Evolutionary conservation across 2,888 invertebrate species (phyloP).

Genomic region (Mimas tiliae): DNA sequence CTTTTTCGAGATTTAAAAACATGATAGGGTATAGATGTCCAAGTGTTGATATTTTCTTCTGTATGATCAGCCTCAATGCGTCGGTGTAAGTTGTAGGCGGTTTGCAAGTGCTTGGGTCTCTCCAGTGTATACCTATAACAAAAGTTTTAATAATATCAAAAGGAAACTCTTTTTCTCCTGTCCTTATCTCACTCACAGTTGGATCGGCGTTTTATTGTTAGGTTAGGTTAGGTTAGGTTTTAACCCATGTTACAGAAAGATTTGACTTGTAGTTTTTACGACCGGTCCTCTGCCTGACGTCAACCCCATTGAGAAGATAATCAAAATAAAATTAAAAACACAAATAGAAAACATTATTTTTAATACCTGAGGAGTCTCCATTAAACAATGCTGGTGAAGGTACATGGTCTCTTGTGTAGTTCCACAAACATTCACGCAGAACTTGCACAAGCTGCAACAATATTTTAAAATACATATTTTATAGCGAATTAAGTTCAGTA

Average conservation of each 20-base stretch:
- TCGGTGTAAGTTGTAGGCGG: conserved; percentile 91
- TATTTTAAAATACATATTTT: background rate
- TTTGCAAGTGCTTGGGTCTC: conserved; percentile 89
- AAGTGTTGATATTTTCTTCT: conserved; percentile 90
- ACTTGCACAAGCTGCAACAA: conserved; percentile 88
- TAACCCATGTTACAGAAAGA: too few species aligned
- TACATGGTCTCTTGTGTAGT: conserved; percentile 94
- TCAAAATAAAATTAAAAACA: conserved; percentile 7
- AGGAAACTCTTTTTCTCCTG: too few species aligned
- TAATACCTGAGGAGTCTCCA: conserved; percentile 85
- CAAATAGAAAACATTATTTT: too few species aligned
- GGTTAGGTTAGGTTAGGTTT: too few species aligned
- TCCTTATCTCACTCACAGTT: too few species aligned
- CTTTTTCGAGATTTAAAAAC: conserved; percentile 83
- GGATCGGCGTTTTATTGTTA: too few species aligned
- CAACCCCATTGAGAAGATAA: too few species aligned
- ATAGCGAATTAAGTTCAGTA: too few species aligned
- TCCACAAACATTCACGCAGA: conserved; percentile 94
- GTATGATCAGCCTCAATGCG: conserved; percentile 90
- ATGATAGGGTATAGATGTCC: conserved; percentile 91
- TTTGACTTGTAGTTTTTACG: too few species aligned
- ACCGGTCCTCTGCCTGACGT: too few species aligned
- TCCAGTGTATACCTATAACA: conserved; percentile 87
- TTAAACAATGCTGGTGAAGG: conserved; percentile 93
- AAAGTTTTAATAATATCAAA: background rate